Base-by-base conservation (phyloP, 1,140 invertebrate species). In the Drosophila saltans region DNA sequence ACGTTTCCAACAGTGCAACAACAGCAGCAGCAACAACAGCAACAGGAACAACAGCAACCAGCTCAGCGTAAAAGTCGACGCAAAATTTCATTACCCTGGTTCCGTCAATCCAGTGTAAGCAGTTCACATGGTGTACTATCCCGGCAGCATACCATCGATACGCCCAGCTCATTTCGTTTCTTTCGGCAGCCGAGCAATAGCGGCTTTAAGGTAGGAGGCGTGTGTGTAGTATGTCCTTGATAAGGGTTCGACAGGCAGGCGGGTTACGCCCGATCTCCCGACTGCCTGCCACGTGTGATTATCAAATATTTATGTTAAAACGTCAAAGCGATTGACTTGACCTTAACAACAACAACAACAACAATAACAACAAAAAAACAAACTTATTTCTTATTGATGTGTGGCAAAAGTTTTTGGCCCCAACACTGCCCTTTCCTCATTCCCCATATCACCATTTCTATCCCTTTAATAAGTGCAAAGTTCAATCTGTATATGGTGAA, bases 41-140 rank as follows among this genome's bases (percentile, higher is more conserved):
- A 10, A 57, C 64, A 10, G 8, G 93, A 91, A 72, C 65, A 30
- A 40, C 66, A 10, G 52, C 64, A 8, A 8, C 93, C 91, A 85
- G 93, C 92, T 69, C 94, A 95, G 91, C 74, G 85, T 0, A 97
- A 96, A 90, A 94, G 95, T 71, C 94, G 96, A 59, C 94, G 97
- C 67, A 98, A 97, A 93, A 97, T 97, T 78, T 97, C 96, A 48
- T 93, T 97, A 83, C 97, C 97, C 52, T 98, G 97, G 97, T 97
- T 97, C 92, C 94, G 96, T 56, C 96, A 97, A 92, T 94, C 94
- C 66, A 97, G 96, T 36, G 94, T 96, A 69, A 94, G 94, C 81
- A 93, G 95, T 74, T 52, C 45, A 4, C 96, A 96, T 89, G 94
- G 95, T 66, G 93, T 94, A 41, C 94, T 97, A 30, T 94, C 96